Conservation (phyloP, 2,113 vertebrate genomes). For the Gavia stellata region DNA sequence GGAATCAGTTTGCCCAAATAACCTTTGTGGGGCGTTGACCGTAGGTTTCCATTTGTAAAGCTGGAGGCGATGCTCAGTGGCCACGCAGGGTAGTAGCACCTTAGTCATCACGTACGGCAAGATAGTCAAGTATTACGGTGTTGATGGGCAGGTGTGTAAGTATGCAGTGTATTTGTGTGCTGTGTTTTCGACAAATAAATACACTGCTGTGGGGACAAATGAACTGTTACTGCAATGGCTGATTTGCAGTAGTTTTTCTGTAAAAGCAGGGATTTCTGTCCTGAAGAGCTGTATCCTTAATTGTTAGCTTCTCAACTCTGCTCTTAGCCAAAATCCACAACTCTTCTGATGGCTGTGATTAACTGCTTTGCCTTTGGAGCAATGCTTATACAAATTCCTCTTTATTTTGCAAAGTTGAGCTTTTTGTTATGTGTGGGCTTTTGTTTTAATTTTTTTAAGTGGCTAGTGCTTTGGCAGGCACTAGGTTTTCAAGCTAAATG, state of each 20-base stretch:
- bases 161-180: background rate
- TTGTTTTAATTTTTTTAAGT: background rate
- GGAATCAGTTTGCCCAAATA: background rate
- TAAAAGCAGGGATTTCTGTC: background rate
- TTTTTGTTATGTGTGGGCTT: background rate
- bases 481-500: background rate
- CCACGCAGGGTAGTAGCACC: accelerated
- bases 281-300: background rate
- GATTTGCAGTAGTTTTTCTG: background rate
- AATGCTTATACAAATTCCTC: background rate
- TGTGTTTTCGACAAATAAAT: background rate
- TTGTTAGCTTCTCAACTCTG: background rate
- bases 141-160: background rate
- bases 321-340: background rate
- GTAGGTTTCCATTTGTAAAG: background rate
- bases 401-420: background rate
- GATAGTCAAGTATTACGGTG: background rate
- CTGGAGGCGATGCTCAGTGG: background rate
- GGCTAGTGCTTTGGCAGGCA: background rate
- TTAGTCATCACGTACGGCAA: background rate
- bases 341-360: background rate
- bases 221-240: background rate
- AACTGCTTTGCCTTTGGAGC: background rate
- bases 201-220: background rate
- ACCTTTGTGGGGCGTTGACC: background rate